Evolutionary conservation across 1,140 invertebrate species (phyloP).

Genomic region (Meteorus sp.): DNA sequence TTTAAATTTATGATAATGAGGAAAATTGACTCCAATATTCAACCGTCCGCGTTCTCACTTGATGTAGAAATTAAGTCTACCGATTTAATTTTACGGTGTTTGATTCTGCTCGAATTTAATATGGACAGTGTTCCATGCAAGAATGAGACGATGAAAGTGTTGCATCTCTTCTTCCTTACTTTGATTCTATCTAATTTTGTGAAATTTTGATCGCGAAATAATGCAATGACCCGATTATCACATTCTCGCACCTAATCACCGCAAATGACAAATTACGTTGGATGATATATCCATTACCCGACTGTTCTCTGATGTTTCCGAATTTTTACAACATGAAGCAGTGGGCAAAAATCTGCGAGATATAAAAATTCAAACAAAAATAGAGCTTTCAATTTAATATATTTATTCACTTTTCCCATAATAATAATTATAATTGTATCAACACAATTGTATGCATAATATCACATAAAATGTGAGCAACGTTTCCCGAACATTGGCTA

Average conservation of each 20-base stretch:
- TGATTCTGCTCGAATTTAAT: neutral
- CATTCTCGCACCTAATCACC: too few relatives aligned
- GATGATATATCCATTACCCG: constrained; percentile 35
- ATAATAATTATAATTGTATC: too few relatives aligned
- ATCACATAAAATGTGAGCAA: constrained; percentile 3
- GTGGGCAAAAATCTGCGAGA: constrained; percentile 26
- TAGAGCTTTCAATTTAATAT: constrained; percentile 31
- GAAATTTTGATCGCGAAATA: too few relatives aligned
- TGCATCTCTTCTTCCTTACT: neutral
- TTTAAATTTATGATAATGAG: too few relatives aligned
- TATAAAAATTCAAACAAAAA: constrained; percentile 29
- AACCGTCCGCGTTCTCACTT: constrained; percentile 11
- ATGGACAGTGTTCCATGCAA: constrained; percentile 3
- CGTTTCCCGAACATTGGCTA: neutral
- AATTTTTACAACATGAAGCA: constrained; percentile 40
- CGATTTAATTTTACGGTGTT: neutral
- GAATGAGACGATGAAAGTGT: constrained; percentile 14
- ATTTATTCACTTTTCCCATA: constrained; percentile 30
- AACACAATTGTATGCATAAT: constrained; percentile 21
- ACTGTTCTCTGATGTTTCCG: constrained; percentile 46
- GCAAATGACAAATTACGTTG: neutral
- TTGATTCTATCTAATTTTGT: neutral
- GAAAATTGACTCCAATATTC: constrained; percentile 10
- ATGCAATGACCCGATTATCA: too few relatives aligned
- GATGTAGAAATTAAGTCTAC: constrained; percentile 1